phyloP scores from a whole-genome alignment of 2,797 vertebrate genomes.

The Myotis pilosus region DNA sequence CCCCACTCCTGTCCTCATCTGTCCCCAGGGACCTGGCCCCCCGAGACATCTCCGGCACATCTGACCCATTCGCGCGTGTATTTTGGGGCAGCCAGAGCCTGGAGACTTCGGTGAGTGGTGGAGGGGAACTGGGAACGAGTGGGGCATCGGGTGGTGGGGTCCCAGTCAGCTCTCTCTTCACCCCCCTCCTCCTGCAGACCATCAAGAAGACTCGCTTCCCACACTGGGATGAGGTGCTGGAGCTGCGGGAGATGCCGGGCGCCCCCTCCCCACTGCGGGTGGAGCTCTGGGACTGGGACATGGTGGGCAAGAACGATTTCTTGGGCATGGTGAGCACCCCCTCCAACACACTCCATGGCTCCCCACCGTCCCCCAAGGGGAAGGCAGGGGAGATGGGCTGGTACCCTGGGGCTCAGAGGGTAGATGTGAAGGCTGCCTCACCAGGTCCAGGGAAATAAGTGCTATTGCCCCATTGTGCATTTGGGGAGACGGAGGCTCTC shows the following conservation, averaged over 20 bases:
- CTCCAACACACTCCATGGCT: not conserved
- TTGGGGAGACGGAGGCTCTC: not conserved
- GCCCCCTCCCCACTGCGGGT: conserved; percentile 83
- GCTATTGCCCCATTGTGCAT: too few relatives aligned
- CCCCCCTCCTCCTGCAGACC: conserved; percentile 81
- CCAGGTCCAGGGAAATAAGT: not conserved
- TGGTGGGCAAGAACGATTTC: conserved; percentile 97
- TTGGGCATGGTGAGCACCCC: conserved; percentile 88
- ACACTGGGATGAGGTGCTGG: conserved; percentile 92
- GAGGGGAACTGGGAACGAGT: fast-evolving
- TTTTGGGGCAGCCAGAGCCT: conserved; percentile 90
- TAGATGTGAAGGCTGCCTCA: not conserved
- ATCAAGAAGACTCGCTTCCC: conserved; percentile 95
- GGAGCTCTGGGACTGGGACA: conserved; percentile 97
- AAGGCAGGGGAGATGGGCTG: not conserved
- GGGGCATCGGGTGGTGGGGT: not conserved
- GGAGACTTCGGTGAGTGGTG: conserved; percentile 91
- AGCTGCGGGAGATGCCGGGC: conserved; percentile 84
- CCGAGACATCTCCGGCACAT: conserved; percentile 91
- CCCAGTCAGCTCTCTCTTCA: not conserved
- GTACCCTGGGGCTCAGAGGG: not conserved
- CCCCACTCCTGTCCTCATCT: not conserved
- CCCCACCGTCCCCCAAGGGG: not conserved
- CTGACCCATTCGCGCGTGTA: conserved; percentile 92
- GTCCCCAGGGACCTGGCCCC: conserved; percentile 90